Evolutionary conservation across 2,797 vertebrate species (phyloP).

Genomic region (Triplophysa bombifrons): DNA sequence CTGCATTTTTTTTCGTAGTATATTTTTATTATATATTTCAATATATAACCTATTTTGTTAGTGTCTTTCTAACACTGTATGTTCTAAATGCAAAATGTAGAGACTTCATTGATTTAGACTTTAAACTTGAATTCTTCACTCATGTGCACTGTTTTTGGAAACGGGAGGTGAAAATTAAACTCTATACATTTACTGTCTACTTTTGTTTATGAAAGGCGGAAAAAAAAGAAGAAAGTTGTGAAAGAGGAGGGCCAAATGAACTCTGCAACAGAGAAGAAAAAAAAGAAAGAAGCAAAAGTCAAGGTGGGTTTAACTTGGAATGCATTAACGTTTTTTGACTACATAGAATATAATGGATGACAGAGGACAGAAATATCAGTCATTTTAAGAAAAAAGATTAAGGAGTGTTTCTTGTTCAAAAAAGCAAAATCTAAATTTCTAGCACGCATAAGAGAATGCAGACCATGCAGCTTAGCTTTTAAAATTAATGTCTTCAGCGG

Average conservation of each 20-base stretch:
- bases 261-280: conserved; percentile 30
- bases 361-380: not conserved
- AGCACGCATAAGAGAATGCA: not conserved
- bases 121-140: not conserved
- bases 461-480: not conserved
- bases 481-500: not conserved
- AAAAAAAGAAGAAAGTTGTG: conserved; percentile 45
- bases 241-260: conserved; percentile 16
- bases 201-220: conserved; percentile 43
- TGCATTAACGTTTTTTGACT: not conserved
- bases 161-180: not conserved
- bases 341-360: not conserved
- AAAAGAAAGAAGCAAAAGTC: conserved; percentile 30
- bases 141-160: not conserved
- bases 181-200: not conserved
- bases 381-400: not conserved
- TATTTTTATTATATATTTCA: not conserved
- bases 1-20: not conserved
- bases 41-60: no score
- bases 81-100: not conserved
- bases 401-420: not conserved
- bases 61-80: no score
- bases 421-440: not conserved
- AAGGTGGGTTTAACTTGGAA: conserved; percentile 40
- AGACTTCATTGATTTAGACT: not conserved